Conservation (phyloP, 2,888 invertebrate species). For the Phortica magna region DNA sequence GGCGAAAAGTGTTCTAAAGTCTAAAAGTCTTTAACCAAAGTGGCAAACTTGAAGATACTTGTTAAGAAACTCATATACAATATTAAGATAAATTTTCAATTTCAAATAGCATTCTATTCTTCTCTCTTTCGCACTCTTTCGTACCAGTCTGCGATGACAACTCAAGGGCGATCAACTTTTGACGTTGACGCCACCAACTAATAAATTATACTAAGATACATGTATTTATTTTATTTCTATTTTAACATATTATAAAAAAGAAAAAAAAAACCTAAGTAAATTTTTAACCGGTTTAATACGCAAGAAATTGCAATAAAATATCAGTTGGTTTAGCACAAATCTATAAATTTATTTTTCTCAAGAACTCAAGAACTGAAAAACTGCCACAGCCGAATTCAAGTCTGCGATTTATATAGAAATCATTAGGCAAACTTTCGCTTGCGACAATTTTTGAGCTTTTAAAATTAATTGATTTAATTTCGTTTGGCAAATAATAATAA, state of each 20-base stretch:
- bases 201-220: not conserved
- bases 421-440: not conserved
- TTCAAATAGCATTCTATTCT: constrained; percentile 32
- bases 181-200: constrained; percentile 17
- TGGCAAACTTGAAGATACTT: too few relatives aligned
- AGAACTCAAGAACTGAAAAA: too few relatives aligned
- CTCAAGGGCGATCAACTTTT: constrained; percentile 70
- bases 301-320: too few relatives aligned
- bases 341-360: too few relatives aligned
- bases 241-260: not conserved
- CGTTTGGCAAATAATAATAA: not conserved
- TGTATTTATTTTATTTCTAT: not conserved
- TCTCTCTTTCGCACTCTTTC: constrained; percentile 40
- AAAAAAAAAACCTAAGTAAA: not conserved
- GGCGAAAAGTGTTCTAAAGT: too few relatives aligned
- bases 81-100: constrained; percentile 38
- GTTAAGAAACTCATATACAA: too few relatives aligned
- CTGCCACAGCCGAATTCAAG: too few relatives aligned
- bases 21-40: too few relatives aligned
- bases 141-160: constrained; percentile 60
- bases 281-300: too few relatives aligned
- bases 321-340: too few relatives aligned
- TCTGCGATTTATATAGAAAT: too few relatives aligned
- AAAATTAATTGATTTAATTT: not conserved
- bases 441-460: not conserved